Evolutionary conservation across 2,888 invertebrate genomes (phyloP).

Genomic region (Podotricha telesiphe): DNA sequence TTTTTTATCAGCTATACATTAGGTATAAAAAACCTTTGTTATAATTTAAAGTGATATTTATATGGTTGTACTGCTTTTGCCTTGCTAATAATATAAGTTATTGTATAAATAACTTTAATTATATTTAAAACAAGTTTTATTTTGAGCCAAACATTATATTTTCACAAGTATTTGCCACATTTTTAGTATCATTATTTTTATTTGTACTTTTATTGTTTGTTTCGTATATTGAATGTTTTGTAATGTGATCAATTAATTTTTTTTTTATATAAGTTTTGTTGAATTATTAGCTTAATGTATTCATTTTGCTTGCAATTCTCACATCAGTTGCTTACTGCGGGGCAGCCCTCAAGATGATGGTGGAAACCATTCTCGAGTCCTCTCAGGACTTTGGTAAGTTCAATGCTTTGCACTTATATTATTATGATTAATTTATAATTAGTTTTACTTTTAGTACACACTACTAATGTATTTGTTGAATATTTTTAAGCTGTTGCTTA

Average conservation of each 20-base stretch:
- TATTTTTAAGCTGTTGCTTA: too few relatives aligned
- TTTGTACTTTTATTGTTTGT: neutral
- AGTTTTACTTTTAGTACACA: too few relatives aligned
- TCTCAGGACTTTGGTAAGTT: constrained; percentile 79
- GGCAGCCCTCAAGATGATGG: constrained; percentile 74
- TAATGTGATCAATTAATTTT: neutral
- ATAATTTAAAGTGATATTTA: constrained; percentile 11
- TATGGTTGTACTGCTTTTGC: neutral
- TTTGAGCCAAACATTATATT: neutral
- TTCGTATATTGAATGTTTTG: neutral
- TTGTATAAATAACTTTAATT: neutral
- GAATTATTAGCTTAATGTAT: constrained; percentile 45
- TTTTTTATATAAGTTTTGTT: constrained; percentile 34
- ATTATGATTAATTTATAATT: neutral
- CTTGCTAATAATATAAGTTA: neutral
- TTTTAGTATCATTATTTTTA: neutral
- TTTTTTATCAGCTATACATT: constrained; percentile 18
- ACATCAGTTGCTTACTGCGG: constrained; percentile 60
- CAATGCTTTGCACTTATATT: neutral
- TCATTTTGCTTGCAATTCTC: constrained; percentile 57
- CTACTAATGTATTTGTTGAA: too few relatives aligned
- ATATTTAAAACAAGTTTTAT: neutral
- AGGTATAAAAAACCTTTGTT: constrained; percentile 4
- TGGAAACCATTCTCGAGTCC: constrained; percentile 78
- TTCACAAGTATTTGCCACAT: neutral